phyloP scores from a whole-genome alignment of 2,113 vertebrate species.

The Mellivora capensis region DNA sequence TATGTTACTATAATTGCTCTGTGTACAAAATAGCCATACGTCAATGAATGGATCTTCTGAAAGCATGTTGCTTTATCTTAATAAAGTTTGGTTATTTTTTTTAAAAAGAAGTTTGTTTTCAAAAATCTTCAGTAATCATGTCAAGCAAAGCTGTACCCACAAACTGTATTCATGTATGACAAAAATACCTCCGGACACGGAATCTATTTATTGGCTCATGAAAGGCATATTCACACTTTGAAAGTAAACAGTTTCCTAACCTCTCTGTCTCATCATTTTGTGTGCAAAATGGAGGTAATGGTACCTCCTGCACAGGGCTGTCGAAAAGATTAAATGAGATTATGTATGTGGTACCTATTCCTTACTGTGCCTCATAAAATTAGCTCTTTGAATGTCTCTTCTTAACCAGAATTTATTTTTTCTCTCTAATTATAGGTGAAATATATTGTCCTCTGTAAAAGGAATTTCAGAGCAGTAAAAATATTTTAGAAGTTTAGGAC shows the following conservation, averaged over 20 bases:
- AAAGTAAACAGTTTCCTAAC: background rate
- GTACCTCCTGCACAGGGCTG: background rate
- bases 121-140: background rate
- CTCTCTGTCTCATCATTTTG: background rate
- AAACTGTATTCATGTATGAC: background rate
- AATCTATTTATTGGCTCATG: background rate
- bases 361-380: background rate
- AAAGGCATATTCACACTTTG: background rate
- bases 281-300: background rate
- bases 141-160: background rate
- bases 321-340: background rate
- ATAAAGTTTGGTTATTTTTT: background rate
- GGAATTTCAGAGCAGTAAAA: background rate
- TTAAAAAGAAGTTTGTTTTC: background rate
- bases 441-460: constrained; percentile 3
- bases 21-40: background rate
- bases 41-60: background rate
- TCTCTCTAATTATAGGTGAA: background rate
- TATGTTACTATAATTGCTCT: background rate
- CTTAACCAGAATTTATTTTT: background rate
- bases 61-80: background rate
- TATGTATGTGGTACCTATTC: background rate
- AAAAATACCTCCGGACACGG: background rate
- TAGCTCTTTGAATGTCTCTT: background rate
- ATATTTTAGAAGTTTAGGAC: background rate